Conservation (phyloP, 53 echinoderm and acorn worm species). For the Crossaster papposus region DNA sequence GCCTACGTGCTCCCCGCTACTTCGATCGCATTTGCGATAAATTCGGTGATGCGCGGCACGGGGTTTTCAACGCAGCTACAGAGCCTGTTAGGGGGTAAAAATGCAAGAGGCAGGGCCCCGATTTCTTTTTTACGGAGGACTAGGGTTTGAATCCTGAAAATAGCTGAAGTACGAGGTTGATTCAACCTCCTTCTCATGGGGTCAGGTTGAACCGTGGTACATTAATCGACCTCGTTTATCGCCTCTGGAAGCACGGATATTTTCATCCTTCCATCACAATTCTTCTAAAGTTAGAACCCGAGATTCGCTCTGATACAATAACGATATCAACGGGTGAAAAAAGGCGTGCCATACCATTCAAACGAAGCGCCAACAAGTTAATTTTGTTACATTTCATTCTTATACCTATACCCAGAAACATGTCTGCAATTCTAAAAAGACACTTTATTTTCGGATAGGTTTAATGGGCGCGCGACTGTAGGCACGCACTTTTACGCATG, state of each 20-base stretch:
- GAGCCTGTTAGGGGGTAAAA: conserved; percentile 52
- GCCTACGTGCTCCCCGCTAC: conserved; percentile 45
- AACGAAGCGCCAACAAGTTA: too few relatives aligned
- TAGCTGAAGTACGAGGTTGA: not conserved
- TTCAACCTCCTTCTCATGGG: not conserved
- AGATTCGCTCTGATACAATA: too few relatives aligned
- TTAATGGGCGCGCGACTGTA: too few relatives aligned
- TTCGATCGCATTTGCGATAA: conserved; percentile 57
- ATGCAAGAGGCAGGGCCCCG: too few relatives aligned
- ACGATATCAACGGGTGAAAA: too few relatives aligned
- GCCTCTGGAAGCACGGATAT: not conserved
- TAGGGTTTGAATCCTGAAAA: not conserved
- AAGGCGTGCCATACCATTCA: too few relatives aligned
- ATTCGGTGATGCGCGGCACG: conserved; percentile 34
- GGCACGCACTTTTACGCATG: too few relatives aligned
- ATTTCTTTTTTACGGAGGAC: not conserved
- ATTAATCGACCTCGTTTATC: not conserved
- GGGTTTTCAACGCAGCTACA: conserved; percentile 32
- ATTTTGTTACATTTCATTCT: too few relatives aligned
- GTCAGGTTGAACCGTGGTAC: not conserved
- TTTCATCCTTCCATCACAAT: conserved; percentile 18
- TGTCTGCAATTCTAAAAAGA: too few relatives aligned
- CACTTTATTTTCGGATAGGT: too few relatives aligned
- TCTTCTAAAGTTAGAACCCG: not conserved
- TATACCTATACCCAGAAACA: too few relatives aligned